A percentile compares a stretch with the other conserved stretches of the same genome.
Conservation (phyloP, 1,140 invertebrate species). For the Drosophila novamexicana region DNA sequence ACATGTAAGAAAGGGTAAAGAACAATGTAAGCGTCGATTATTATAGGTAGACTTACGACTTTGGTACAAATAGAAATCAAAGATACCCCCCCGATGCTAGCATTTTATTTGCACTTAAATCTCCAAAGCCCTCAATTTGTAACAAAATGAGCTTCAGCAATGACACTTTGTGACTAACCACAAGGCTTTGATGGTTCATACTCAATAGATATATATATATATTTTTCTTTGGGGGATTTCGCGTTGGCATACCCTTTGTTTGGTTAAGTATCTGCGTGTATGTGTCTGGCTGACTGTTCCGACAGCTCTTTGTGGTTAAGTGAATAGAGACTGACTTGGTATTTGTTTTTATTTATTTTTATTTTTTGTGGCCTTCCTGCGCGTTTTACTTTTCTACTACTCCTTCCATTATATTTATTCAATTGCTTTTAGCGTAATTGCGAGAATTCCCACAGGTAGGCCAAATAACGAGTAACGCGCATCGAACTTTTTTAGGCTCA, state of each 20-base stretch:
- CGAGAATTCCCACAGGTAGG: conserved; percentile 71
- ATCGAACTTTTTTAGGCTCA: conserved; percentile 55
- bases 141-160: conserved; percentile 1
- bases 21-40: too few species aligned
- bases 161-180: conserved; percentile 12
- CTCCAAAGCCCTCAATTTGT: not conserved
- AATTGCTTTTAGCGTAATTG: conserved; percentile 83
- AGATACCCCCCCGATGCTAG: too few species aligned
- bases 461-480: conserved; percentile 43
- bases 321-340: conserved; percentile 52
- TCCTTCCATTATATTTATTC: conserved; percentile 15
- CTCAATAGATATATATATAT: conserved; percentile 11
- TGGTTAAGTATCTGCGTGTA: conserved; percentile 18
- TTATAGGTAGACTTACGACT: too few species aligned
- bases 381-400: conserved; percentile 13
- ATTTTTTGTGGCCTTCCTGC: conserved; percentile 21
- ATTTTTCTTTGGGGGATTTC: conserved; percentile 20
- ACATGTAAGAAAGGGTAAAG: too few species aligned
- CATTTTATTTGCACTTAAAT: too few species aligned
- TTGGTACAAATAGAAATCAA: too few species aligned
- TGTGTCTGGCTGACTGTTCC: conserved; percentile 13
- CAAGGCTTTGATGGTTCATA: conserved; percentile 10
- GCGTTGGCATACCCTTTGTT: conserved; percentile 32
- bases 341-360: conserved; percentile 10
- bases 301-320: conserved; percentile 38